These are phyloP conservation scores for Atrina japonica DNA, from an alignment of 2,888 invertebrate species.

Conservation along the genomic window DNA sequence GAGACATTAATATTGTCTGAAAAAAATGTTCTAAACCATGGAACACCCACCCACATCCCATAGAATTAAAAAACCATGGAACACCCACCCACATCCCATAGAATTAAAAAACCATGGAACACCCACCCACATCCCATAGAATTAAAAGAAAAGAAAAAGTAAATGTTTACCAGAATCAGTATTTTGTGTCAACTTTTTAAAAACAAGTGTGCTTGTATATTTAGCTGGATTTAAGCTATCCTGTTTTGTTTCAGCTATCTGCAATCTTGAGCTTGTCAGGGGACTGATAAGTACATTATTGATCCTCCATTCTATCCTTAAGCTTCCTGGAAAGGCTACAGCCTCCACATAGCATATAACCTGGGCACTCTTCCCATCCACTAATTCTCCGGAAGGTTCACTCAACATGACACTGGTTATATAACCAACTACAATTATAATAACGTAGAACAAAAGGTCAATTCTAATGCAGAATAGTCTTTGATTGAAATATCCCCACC, in stretches of 20 bases:
- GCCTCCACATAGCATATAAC: conserved; percentile 22
- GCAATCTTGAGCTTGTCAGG: conserved; percentile 21
- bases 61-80: too few species aligned
- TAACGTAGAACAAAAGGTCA: not conserved
- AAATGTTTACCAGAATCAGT: not conserved
- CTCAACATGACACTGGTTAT: conserved; percentile 18
- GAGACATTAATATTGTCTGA: too few species aligned
- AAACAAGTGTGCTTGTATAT: conserved; percentile 19
- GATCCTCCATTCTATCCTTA: conserved; percentile 19
- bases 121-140: too few species aligned
- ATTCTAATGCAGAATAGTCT: not conserved
- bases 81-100: too few species aligned
- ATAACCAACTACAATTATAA: conserved; percentile 16
- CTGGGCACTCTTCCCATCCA: conserved; percentile 3
- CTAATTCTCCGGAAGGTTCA: conserved; percentile 1
- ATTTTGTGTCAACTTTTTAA: not conserved
- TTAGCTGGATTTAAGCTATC: conserved; percentile 6
- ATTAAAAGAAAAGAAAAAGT: not conserved
- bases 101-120: too few species aligned
- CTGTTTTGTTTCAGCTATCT: conserved; percentile 2
- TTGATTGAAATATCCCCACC: too few species aligned
- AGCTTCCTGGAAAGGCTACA: conserved; percentile 2
- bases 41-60: too few species aligned
- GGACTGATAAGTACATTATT: conserved; percentile 18
- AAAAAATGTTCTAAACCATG: too few species aligned